Evolutionary conservation across 2,797 vertebrate species (phyloP), one percentile per base, ranked within the genome.

Genomic region (Siniperca obscura): DNA sequence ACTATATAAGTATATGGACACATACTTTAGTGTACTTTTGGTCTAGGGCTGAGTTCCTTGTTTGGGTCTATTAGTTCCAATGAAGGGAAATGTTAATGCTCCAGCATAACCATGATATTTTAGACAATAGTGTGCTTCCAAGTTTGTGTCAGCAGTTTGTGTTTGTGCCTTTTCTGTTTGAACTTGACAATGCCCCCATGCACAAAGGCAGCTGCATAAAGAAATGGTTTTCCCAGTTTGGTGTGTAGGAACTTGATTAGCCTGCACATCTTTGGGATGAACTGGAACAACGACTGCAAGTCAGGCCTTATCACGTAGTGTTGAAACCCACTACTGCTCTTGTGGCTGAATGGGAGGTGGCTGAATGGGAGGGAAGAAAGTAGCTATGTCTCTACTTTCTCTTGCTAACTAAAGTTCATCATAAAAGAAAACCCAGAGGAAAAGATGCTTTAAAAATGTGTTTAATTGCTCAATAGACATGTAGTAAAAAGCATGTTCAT

Each of bases 381-480:
- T 70, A 71, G 40, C 50, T 11, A 7, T 9, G 0, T 30, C 53
- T 52, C 9, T 40, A 50, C 22, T 60, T 60, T 56, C 16, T 50
- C 17, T 30, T 22, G 10, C 40, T 25, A 25, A 57, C 4, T 57
- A 10, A 48, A n/a, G 8, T 52, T 56, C 11, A 76, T 52, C 25
- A 30, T 16, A 17, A 30, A 40, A 59, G 6, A n/a, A 38, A 74
- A 22, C 1, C 19, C 38, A 34, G 27, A 50, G 22, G 8, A 17
- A 64, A 59, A 57, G 3, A 64, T 69, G 44, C 12, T 84, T 85
- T 74, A 62, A 77, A 80, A 86, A 70, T 40, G 48, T 64, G 52
- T 88, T 91, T 91, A 89, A 84, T 91, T 72, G 25, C 56, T 74
- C 73, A 59, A 60, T 70, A 59, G 34, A 81, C 34, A 46, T 16